Conservation (phyloP, 2,797 vertebrate genomes). For the Myripristis jacobus region DNA sequence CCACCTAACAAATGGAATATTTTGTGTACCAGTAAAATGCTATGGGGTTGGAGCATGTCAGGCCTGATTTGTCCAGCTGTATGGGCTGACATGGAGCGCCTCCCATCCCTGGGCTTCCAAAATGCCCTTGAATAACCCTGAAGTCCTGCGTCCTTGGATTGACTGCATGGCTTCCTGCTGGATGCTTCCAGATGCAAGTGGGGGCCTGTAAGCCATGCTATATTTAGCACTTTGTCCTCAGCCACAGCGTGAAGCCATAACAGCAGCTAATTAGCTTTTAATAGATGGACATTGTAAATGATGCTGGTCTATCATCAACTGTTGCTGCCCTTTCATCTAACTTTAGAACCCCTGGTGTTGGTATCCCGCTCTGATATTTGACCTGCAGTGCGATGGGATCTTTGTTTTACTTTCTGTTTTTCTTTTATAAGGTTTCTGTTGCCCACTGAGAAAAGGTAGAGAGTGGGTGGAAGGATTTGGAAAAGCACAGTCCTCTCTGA, state of each 20-base stretch:
- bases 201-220: slow-evolving; percentile 57
- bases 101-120: slow-evolving; percentile 48
- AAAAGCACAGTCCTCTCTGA: slow-evolving; percentile 18
- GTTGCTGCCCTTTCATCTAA: slow-evolving; percentile 30
- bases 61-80: slow-evolving; percentile 70
- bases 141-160: slow-evolving; percentile 67
- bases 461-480: neutral
- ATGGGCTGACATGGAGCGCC: slow-evolving; percentile 50
- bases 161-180: slow-evolving; percentile 63
- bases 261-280: slow-evolving; percentile 71
- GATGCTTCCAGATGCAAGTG: slow-evolving; percentile 59
- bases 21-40: slow-evolving; percentile 30
- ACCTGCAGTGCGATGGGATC: slow-evolving; percentile 6
- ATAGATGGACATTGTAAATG: slow-evolving; percentile 59
- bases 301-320: slow-evolving; percentile 31
- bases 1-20: slow-evolving; percentile 36
- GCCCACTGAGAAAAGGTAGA: neutral
- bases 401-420: neutral
- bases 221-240: slow-evolving; percentile 68
- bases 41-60: slow-evolving; percentile 52
- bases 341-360: neutral
- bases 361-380: neutral
- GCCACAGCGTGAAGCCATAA: slow-evolving; percentile 58
- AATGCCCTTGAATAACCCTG: slow-evolving; percentile 74
- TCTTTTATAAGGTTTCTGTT: neutral